These are phyloP conservation scores for Timema cristinae DNA, from an alignment of 2,888 invertebrate species.

Conservation along the genomic window DNA sequence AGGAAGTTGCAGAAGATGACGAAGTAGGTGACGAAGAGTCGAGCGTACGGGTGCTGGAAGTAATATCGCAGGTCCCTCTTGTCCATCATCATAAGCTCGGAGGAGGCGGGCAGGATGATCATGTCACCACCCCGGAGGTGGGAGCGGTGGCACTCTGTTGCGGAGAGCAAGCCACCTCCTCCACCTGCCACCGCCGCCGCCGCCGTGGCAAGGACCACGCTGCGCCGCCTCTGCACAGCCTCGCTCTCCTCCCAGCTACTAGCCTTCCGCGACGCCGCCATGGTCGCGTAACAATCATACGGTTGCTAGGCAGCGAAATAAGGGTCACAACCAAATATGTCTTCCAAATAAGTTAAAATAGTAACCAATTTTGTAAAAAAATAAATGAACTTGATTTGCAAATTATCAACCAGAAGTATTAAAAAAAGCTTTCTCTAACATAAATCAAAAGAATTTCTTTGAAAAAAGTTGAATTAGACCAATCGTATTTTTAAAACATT, in stretches of 20 bases:
- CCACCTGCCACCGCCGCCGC: constrained; percentile 25
- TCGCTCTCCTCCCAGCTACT: constrained; percentile 32
- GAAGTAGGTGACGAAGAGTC: constrained; percentile 48
- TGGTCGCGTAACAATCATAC: not conserved
- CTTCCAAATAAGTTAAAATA: too few relatives aligned
- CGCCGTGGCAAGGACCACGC: constrained; percentile 25
- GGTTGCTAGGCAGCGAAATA: too few relatives aligned
- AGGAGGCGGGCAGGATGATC: constrained; percentile 21
- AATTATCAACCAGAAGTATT: too few relatives aligned
- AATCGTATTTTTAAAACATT: too few relatives aligned
- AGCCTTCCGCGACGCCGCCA: constrained; percentile 25
- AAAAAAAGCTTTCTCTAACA: too few relatives aligned
- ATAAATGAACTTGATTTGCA: too few relatives aligned
- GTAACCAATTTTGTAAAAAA: too few relatives aligned
- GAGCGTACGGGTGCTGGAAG: constrained; percentile 50
- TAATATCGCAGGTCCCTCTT: constrained; percentile 47
- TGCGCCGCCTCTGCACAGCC: constrained; percentile 28
- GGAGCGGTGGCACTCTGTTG: constrained; percentile 19
- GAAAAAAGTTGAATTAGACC: too few relatives aligned
- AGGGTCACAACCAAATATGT: too few relatives aligned
- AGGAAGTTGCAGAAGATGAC: constrained; percentile 51
- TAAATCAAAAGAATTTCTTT: too few relatives aligned
- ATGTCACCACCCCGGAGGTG: not conserved
- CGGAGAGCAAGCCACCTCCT: constrained; percentile 21
- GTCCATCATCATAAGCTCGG: constrained; percentile 39